Evolutionary conservation across 2,113 vertebrate species (phyloP), one percentile per base, ranked within the genome.

Genomic region (Phaethornis superciliosus): DNA sequence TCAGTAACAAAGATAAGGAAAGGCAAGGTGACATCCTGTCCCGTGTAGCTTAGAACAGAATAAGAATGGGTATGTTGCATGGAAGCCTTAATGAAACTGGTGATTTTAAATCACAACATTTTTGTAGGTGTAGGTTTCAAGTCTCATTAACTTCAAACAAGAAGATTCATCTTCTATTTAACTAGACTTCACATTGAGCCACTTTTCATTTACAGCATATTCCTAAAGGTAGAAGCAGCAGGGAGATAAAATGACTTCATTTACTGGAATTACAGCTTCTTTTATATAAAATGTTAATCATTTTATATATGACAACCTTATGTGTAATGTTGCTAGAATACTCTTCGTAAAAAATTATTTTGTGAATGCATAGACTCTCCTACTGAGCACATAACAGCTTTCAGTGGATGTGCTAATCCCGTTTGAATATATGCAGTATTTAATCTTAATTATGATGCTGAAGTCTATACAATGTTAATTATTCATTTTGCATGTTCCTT

Each of bases 221-320:
- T 98, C 95, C 95, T 97, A 97, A 97, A 98, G 97, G 97, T 98
- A 93, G 97, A 95, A 97, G 91, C 97, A 97, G 97, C 96, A 96
- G 98, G 97, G 95, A 97, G 96, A 97, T 97, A 93, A 97, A 98
- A 98, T 97, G 62, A 97, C 96, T 98, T 98, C 97, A 96, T 97
- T 98, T 98, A 96, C 95, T 79, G 81, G 94, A 98, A 98, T 98
- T 97, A 98, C 94, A 97, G 83, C 97, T 97, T 97, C 95, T 97
- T 98, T 98, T 96, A 96, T 98, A 96, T 86, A 96, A 98, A 97
- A 96, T 23, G 76, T 98, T 98, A 98, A 98, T 98, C 97, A 97
- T 97, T 97, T 98, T 98, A 97, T 98, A 97, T 97, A 97, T 98
- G 98, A 98, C 98, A 98, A 97, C 97, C 97, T 97, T 98, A 97